A percentile compares a stretch with the other conserved stretches of the same genome.
phyloP scores from a whole-genome alignment of 1,140 invertebrate genomes.

The Drosophila melanica region DNA sequence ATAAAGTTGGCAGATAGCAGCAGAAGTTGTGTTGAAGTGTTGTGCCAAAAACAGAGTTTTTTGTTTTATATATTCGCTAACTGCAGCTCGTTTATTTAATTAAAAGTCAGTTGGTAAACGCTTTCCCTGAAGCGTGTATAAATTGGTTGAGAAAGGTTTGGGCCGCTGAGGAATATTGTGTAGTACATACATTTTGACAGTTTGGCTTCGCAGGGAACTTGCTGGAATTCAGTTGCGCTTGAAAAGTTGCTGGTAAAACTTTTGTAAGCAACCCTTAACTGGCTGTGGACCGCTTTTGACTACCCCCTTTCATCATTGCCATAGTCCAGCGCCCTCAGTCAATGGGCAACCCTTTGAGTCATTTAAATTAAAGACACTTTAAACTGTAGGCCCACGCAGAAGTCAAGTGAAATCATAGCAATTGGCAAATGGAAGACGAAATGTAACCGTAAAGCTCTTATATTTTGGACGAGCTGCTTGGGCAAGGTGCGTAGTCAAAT shows the following conservation, averaged over 20 bases:
- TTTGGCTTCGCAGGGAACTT: constrained; percentile 19
- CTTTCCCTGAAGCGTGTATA: constrained; percentile 6
- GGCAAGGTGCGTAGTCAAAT: constrained; percentile 24
- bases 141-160: constrained; percentile 17
- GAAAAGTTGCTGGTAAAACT: constrained; percentile 38
- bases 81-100: constrained; percentile 15
- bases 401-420: constrained; percentile 55
- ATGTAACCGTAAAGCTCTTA: constrained; percentile 32
- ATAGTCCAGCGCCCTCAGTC: neutral
- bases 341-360: constrained; percentile 62
- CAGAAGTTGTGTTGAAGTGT: neutral
- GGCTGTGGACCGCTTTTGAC: constrained; percentile 4
- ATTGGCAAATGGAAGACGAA: constrained; percentile 51
- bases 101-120: constrained; percentile 10
- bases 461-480: neutral
- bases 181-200: constrained; percentile 31
- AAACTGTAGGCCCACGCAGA: constrained; percentile 49
- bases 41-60: neutral
- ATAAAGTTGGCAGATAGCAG: no score
- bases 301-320: constrained; percentile 4
- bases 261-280: constrained; percentile 27
- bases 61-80: neutral
- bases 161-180: neutral
- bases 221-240: constrained; percentile 33
- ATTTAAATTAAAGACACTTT: constrained; percentile 81